Base-by-base conservation (phyloP, 64 coral and sea anemone species). In the Montipora cactus region DNA sequence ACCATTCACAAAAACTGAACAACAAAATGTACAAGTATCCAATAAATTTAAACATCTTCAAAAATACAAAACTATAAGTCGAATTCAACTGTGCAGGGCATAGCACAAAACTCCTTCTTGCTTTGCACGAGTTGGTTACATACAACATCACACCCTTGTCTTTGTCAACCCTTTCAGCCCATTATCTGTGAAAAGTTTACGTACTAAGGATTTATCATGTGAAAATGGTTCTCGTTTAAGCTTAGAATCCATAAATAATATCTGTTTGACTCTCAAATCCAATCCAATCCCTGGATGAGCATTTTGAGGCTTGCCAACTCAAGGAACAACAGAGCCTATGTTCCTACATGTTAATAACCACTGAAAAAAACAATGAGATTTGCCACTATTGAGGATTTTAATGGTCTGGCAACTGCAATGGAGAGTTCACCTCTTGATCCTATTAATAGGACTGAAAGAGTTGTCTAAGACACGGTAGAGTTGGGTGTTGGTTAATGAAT, bases 41-140 rank as follows among this genome's bases (percentile, higher is more conserved):
- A 84, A 61, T 62, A 67, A 47, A 67, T 46, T 18, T 84, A 12
- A 67, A 84, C 61, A 67, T 67, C 59, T 84, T 84, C 58, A 67
- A 84, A 84, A 84, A 84, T 67, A 68, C 49, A 58, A 81, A 47
- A 66, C 66, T 28, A 68, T 37, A 37, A 37, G 37, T 37, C 37
- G 67, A 84, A 84, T 10, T 10, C 5, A 7, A 48, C 81, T 84
- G 81, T 84, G 81, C 81, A 47, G 6, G 28, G 47, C 44, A 66
- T 37, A 84, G 61, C 81, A 84, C 81, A 67, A 58, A 84, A 84
- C 81, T 19, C 19, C 37, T 13, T 86, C 82, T 86, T 86, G 82
- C 82, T 67, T 86, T 84, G 81, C 81, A 84, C 69, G 81, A 84
- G 37, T 84, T 84, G 81, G 44, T 67, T 37, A 67, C 67, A 67